Conservation (phyloP, 2,113 vertebrate species). For the Terrapene triunguis region DNA sequence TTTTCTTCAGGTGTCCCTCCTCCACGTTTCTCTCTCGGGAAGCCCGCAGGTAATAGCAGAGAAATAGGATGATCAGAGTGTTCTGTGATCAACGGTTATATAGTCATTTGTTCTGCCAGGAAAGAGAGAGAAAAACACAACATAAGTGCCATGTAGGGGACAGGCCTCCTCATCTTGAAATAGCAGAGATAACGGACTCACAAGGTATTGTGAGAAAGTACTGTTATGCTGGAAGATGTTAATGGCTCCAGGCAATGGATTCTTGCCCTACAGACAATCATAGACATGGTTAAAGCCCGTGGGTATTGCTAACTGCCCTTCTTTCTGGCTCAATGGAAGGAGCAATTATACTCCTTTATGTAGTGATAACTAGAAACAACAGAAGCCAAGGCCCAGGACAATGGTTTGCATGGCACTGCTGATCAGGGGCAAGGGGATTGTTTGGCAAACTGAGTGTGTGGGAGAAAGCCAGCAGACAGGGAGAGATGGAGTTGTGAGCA, state of each 20-base stretch:
- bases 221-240: conserved; percentile 21
- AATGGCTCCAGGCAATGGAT: not conserved
- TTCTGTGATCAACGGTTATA: conserved; percentile 71
- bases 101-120: conserved; percentile 65
- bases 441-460: accelerated
- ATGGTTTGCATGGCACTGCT: not conserved
- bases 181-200: not conserved
- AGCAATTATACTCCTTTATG: not conserved
- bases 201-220: conserved; percentile 30
- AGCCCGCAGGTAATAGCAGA: conserved; percentile 66
- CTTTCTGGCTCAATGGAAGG: conserved; percentile 27
- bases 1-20: conserved; percentile 21
- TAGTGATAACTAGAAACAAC: not conserved
- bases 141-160: conserved; percentile 53
- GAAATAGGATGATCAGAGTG: conserved; percentile 61
- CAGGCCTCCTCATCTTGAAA: not conserved
- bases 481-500: not conserved
- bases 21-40: conserved; percentile 23
- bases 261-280: not conserved
- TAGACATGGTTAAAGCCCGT: not conserved
- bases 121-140: conserved; percentile 72
- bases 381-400: not conserved
- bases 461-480: not conserved
- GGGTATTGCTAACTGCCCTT: not conserved
- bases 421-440: not conserved